These are phyloP conservation scores for Antigone vipio DNA, from an alignment of 2,113 vertebrate species.

Conservation along the genomic window DNA sequence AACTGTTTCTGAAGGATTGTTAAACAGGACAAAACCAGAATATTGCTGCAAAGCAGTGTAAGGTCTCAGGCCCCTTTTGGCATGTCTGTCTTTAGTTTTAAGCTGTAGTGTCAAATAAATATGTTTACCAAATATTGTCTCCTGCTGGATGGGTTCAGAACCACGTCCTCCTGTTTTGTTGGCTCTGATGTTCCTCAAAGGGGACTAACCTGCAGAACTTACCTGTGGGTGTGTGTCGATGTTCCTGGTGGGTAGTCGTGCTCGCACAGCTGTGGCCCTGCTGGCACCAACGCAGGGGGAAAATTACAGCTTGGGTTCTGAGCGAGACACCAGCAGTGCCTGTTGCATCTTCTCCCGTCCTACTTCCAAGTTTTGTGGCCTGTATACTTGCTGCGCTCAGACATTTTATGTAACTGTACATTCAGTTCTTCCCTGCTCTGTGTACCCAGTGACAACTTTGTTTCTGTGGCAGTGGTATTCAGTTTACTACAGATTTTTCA, in stretches of 20 bases:
- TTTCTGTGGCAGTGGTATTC: not conserved
- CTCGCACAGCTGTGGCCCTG: rapidly evolving
- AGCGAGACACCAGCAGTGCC: rapidly evolving
- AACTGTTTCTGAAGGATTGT: not conserved
- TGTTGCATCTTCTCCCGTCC: not conserved
- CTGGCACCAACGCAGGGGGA: rapidly evolving
- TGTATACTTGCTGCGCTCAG: rapidly evolving
- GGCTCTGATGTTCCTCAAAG: not conserved
- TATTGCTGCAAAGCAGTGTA: not conserved
- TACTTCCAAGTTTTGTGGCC: rapidly evolving
- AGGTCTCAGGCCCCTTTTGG: not conserved
- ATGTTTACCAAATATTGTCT: not conserved
- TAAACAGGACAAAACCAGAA: not conserved
- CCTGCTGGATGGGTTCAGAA: not conserved
- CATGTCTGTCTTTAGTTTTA: not conserved
- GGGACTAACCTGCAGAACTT: no score
- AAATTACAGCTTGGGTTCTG: not conserved
- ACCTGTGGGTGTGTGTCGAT: rapidly evolving
- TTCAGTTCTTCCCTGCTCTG: not conserved
- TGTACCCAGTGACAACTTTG: not conserved
- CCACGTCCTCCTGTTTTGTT: rapidly evolving
- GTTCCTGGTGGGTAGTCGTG: rapidly evolving
- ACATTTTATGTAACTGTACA: no score
- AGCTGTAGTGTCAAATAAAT: not conserved
- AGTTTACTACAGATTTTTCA: not conserved